Evolutionary conservation across 2,797 vertebrate species (phyloP).

Genomic region (Carcharodon carcharias): DNA sequence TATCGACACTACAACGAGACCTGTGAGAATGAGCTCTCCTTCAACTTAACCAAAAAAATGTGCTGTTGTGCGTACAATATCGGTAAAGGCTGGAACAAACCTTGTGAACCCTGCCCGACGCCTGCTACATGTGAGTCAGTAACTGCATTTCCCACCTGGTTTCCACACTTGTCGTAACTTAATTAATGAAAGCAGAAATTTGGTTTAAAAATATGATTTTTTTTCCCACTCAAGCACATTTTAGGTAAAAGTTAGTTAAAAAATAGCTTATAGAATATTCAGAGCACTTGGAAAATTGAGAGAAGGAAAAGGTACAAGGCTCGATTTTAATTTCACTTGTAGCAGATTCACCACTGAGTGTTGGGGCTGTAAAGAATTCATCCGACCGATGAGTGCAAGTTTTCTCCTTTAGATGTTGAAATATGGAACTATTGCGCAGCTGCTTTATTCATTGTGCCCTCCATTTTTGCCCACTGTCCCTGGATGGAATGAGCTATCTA

Average conservation of each 20-base stretch:
- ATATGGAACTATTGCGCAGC: neutral
- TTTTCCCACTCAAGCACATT: neutral
- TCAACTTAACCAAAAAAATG: constrained; percentile 70
- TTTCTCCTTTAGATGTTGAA: neutral
- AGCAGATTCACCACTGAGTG: neutral
- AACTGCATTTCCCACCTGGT: neutral
- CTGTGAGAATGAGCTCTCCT: constrained; percentile 70
- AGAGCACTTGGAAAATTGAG: neutral
- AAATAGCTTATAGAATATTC: too few relatives aligned
- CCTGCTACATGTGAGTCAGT: constrained; percentile 60
- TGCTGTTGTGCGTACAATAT: constrained; percentile 75
- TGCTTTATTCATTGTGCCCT: neutral
- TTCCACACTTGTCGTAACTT: neutral
- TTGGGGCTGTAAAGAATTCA: neutral
- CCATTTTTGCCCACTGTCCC: neutral
- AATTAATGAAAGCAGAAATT: neutral
- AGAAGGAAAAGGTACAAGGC: neutral
- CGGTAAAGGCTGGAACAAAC: constrained; percentile 76
- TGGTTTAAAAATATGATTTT: neutral
- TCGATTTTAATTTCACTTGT: neutral
- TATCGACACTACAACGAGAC: constrained; percentile 69
- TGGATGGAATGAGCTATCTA: neutral
- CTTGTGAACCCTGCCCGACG: constrained; percentile 64
- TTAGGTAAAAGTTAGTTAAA: neutral
- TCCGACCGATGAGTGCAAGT: neutral